These are phyloP conservation scores for Catharus bicknelli DNA, from an alignment of 2,113 vertebrate species.

Conservation along the genomic window DNA sequence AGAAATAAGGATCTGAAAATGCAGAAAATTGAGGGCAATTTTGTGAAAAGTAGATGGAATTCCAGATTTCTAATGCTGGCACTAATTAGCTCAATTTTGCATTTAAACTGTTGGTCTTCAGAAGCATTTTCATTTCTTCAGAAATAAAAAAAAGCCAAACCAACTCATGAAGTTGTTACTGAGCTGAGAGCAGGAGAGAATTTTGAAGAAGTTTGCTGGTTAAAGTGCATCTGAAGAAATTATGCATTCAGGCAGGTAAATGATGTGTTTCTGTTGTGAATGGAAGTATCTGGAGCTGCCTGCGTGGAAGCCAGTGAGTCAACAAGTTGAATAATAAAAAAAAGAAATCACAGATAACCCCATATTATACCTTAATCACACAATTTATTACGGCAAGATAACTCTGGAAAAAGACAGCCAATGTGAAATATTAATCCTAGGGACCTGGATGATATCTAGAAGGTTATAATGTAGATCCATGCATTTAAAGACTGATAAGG, in stretches of 20 bases:
- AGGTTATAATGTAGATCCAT: not conserved
- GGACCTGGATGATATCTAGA: not conserved
- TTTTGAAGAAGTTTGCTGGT: not conserved
- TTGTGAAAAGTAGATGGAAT: slow-evolving; percentile 6
- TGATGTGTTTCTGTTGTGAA: not conserved
- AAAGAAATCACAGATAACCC: not conserved
- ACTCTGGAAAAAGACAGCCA: not conserved
- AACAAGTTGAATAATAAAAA: not conserved
- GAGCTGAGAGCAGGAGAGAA: not conserved
- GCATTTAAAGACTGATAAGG: not conserved
- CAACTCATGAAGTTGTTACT: not conserved
- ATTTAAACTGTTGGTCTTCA: not conserved
- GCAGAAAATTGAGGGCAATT: slow-evolving; percentile 8
- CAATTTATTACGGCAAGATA: not conserved
- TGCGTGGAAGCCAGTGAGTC: not conserved
- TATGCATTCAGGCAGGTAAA: not conserved
- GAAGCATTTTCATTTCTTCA: not conserved
- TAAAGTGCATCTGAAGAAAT: not conserved
- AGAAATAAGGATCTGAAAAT: slow-evolving; percentile 11
- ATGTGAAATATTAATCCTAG: not conserved
- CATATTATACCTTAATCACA: not conserved
- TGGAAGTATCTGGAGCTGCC: not conserved
- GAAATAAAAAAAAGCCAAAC: not conserved
- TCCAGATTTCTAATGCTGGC: not conserved
- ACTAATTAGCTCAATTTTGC: not conserved